These are phyloP conservation scores for Meleagris gallopavo DNA, from an alignment of 2,113 vertebrate species.

Conservation along the genomic window DNA sequence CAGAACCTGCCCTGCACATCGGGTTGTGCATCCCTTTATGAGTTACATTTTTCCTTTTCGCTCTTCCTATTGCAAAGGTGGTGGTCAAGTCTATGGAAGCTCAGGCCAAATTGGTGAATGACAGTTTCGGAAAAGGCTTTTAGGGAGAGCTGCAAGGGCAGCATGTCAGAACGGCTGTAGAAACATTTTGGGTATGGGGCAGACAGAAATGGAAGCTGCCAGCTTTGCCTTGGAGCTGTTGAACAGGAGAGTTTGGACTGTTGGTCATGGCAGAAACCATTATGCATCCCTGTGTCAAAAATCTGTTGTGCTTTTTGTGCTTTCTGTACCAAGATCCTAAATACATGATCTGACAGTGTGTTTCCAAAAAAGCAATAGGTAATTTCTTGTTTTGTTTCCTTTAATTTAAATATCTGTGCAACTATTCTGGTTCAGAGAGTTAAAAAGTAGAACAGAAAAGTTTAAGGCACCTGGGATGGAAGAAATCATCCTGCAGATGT, in stretches of 20 bases:
- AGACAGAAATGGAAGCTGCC: background rate
- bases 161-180: background rate
- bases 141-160: background rate
- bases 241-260: background rate
- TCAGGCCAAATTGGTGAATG: background rate
- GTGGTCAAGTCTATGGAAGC: background rate
- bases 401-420: background rate
- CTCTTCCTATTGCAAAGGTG: background rate
- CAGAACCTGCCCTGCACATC: background rate
- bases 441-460: background rate
- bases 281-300: no score
- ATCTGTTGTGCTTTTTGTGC: background rate
- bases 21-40: fast-evolving
- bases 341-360: background rate
- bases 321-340: background rate
- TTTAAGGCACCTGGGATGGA: background rate
- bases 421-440: background rate
- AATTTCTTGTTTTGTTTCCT: background rate
- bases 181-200: background rate
- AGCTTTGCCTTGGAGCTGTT: background rate
- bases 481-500: background rate
- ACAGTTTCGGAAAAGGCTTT: background rate
- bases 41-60: fast-evolving
- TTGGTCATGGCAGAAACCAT: background rate
- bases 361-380: background rate